Percentiles rank a stretch among this genome's conserved stretches.
phyloP scores from a whole-genome alignment of 2,113 vertebrate species.

The Corythoichthys intestinalis region DNA sequence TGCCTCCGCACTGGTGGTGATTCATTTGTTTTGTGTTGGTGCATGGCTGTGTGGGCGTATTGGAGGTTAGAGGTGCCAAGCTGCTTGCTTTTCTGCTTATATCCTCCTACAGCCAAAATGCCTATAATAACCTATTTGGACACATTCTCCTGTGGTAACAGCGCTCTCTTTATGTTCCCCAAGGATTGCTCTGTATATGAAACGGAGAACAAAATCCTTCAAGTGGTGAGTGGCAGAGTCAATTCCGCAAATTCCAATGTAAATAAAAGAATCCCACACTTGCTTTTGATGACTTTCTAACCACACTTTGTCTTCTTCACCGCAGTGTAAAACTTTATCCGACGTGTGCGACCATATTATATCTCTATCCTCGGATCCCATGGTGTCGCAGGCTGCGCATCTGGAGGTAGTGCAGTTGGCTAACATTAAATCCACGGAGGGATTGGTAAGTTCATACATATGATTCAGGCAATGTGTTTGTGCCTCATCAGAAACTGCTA shows the following conservation, averaged over 20 bases:
- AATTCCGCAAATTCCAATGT: background rate
- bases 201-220: constrained; percentile 71
- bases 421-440: constrained; percentile 90
- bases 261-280: background rate
- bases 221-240: constrained; percentile 64
- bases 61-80: constrained; percentile 66
- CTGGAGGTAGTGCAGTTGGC: constrained; percentile 90
- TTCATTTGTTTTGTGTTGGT: constrained; percentile 70
- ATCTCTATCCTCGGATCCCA: constrained; percentile 84
- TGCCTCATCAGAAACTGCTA: background rate
- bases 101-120: constrained; percentile 64
- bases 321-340: constrained; percentile 90
- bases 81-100: constrained; percentile 58
- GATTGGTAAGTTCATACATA: constrained; percentile 80
- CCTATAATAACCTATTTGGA: constrained; percentile 66
- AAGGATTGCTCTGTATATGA: constrained; percentile 72
- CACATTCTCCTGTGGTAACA: constrained; percentile 60
- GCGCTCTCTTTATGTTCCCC: constrained; percentile 46
- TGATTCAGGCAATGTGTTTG: background rate
- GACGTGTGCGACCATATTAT: constrained; percentile 95
- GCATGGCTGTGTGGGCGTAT: constrained; percentile 62
- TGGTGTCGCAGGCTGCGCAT: constrained; percentile 92
- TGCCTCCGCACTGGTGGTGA: constrained; percentile 64
- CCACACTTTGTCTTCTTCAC: constrained; percentile 23
- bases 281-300: background rate